phyloP scores from a whole-genome alignment of 2,888 invertebrate species.

The Drosophila formosana region DNA sequence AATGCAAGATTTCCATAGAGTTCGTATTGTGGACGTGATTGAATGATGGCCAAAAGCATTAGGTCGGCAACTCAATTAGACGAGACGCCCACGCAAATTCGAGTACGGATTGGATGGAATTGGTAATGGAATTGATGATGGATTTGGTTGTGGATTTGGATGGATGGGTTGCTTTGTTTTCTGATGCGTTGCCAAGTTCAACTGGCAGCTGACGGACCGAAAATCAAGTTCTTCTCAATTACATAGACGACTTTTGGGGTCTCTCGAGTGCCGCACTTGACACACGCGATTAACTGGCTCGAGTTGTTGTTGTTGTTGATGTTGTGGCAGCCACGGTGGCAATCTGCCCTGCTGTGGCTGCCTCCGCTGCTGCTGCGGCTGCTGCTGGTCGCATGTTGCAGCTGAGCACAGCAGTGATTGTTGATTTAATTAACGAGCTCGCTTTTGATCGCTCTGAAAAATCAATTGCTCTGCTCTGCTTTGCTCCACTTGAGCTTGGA shows the following conservation, averaged over 20 bases:
- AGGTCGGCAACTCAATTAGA: conserved; percentile 29
- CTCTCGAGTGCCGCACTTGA: conserved; percentile 56
- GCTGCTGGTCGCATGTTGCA: conserved; percentile 34
- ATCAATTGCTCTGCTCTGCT: conserved; percentile 58
- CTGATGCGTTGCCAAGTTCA: conserved; percentile 17
- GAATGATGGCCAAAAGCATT: conserved; percentile 33
- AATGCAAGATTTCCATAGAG: conserved; percentile 46
- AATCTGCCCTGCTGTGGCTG: conserved; percentile 19
- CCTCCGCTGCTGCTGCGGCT: conserved; percentile 10
- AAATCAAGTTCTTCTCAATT: conserved; percentile 68
- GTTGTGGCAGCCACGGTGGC: conserved; percentile 33
- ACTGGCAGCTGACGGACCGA: conserved; percentile 15
- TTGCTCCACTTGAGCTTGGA: conserved; percentile 59
- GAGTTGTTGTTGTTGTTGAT: conserved; percentile 14
- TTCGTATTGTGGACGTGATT: conserved; percentile 14
- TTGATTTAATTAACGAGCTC: conserved; percentile 77
- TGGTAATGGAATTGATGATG: not conserved
- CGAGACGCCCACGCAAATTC: conserved; percentile 34
- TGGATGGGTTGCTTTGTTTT: not conserved
- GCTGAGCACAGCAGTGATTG: conserved; percentile 49
- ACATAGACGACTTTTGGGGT: conserved; percentile 42
- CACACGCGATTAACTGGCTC: conserved; percentile 59
- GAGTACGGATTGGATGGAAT: not conserved
- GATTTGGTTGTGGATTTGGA: not conserved
- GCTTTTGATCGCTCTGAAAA: conserved; percentile 35